phyloP scores from a whole-genome alignment of 1,140 invertebrate genomes.

The Drosophila tristis region DNA sequence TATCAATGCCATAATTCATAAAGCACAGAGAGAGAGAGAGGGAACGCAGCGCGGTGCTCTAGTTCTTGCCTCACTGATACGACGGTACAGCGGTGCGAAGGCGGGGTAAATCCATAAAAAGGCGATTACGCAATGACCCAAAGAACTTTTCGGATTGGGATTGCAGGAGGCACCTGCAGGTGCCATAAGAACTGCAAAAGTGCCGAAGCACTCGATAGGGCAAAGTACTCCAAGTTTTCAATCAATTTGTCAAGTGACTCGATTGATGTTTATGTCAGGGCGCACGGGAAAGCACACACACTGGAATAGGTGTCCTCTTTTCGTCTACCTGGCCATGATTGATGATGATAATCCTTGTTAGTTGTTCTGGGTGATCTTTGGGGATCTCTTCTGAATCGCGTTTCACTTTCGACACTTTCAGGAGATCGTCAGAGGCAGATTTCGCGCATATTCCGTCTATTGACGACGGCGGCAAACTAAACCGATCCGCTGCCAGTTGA shows the following conservation, averaged over 20 bases:
- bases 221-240: too few relatives aligned
- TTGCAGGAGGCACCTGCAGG: too few relatives aligned
- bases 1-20: conserved; percentile 53
- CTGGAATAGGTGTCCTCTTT: too few relatives aligned
- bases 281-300: too few relatives aligned
- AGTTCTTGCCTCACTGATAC: conserved; percentile 34
- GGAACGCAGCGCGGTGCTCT: conserved; percentile 12
- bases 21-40: conserved; percentile 3
- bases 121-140: conserved; percentile 62
- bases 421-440: conserved; percentile 19
- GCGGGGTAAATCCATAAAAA: conserved; percentile 55
- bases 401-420: conserved; percentile 18
- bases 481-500: conserved; percentile 54
- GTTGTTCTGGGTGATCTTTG: conserved; percentile 5
- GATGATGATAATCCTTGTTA: too few relatives aligned
- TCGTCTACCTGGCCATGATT: too few relatives aligned
- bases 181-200: too few relatives aligned
- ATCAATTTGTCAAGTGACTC: too few relatives aligned
- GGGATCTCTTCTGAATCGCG: conserved; percentile 3
- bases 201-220: too few relatives aligned
- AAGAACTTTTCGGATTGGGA: not conserved
- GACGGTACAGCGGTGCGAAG: conserved; percentile 15
- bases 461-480: conserved; percentile 68
- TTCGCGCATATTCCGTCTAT: conserved; percentile 66
- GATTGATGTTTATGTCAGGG: too few relatives aligned